Evolutionary conservation across 2,888 invertebrate species (phyloP).

Genomic region (Cataglyphis altisquamis): DNA sequence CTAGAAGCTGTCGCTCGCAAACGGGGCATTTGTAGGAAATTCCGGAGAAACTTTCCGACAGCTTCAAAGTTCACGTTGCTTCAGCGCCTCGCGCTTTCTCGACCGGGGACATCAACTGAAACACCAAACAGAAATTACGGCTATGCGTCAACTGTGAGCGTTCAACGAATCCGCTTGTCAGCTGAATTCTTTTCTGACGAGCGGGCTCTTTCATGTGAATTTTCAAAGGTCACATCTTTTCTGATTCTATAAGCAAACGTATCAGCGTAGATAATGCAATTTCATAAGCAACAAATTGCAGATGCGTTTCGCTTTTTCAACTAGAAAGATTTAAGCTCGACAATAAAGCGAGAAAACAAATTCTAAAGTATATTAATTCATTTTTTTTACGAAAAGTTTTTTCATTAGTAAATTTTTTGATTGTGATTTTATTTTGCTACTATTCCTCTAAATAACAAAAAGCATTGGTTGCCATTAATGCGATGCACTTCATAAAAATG

Average conservation of each 20-base stretch:
- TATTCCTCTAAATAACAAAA: background rate
- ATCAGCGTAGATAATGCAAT: constrained; percentile 54
- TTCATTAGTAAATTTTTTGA: background rate
- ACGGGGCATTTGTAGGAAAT: constrained; percentile 66
- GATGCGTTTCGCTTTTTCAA: constrained; percentile 6
- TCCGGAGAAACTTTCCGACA: constrained; percentile 69
- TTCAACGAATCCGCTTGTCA: constrained; percentile 66
- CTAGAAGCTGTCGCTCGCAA: constrained; percentile 55
- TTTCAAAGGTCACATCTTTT: constrained; percentile 58
- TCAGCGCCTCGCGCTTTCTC: constrained; percentile 57
- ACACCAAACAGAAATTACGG: constrained; percentile 71
- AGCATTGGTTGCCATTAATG: background rate
- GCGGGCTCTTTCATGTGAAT: constrained; percentile 40
- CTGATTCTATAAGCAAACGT: constrained; percentile 18
- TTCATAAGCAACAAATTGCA: constrained; percentile 56
- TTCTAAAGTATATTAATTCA: background rate
- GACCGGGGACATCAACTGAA: constrained; percentile 67
- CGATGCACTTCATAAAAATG: constrained; percentile 36
- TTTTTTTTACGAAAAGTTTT: background rate
- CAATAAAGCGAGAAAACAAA: background rate
- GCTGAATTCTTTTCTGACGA: constrained; percentile 59
- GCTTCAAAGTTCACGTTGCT: constrained; percentile 69
- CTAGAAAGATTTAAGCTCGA: background rate
- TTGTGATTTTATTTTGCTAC: background rate
- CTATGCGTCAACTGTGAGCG: constrained; percentile 46